phyloP scores from a whole-genome alignment of 2,113 vertebrate genomes.

The Ursus arctos region DNA sequence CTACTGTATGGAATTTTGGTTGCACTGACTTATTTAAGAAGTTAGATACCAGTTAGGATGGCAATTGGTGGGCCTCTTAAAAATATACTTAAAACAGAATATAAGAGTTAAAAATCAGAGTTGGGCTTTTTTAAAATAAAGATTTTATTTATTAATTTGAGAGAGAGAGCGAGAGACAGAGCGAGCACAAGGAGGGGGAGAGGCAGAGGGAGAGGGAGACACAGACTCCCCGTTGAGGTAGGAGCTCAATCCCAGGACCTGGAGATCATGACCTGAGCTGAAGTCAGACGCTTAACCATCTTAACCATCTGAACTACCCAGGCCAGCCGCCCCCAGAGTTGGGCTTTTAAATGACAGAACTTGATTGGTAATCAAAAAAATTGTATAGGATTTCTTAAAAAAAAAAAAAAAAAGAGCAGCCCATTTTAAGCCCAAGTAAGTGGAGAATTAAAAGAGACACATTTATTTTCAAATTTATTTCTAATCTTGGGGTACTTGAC shows the following conservation, averaged over 20 bases:
- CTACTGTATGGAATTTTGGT: neutral
- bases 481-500: neutral
- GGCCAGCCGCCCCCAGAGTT: neutral
- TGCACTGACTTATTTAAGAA: neutral
- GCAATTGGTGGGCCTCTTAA: neutral
- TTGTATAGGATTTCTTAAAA: neutral
- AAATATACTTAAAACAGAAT: neutral
- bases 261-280: neutral
- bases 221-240: neutral
- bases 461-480: constrained; percentile 14
- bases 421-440: neutral
- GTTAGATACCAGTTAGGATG: neutral
- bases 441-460: neutral
- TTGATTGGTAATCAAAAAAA: neutral
- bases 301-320: neutral
- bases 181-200: neutral
- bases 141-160: neutral
- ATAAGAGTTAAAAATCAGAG: constrained; percentile 8
- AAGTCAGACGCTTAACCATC: neutral
- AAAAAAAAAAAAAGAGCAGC: neutral
- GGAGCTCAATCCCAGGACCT: neutral
- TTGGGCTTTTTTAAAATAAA: neutral
- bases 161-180: neutral
- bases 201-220: neutral
- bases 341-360: neutral